These are phyloP conservation scores for Paragorgia papillata DNA, from an alignment of 92 coral and sea anemone genomes.

Conservation along the genomic window DNA sequence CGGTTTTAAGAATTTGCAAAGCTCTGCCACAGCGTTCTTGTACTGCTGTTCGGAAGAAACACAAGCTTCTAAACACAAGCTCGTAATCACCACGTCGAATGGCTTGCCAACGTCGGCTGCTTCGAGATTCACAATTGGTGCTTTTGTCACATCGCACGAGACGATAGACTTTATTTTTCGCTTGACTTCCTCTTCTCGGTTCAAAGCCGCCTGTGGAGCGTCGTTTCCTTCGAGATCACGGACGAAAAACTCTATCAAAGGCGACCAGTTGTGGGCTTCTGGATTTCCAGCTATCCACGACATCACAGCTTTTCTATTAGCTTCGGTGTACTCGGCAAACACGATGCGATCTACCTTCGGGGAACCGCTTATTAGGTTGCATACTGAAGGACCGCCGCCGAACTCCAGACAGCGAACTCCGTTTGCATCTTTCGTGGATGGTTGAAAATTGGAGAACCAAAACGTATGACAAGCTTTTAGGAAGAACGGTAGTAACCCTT, in stretches of 20 bases:
- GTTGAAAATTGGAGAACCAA: slow-evolving; percentile 24
- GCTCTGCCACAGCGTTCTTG: slow-evolving; percentile 52
- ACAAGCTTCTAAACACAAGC: slow-evolving; percentile 61
- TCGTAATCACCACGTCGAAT: slow-evolving; percentile 63
- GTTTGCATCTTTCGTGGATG: not conserved
- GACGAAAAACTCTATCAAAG: slow-evolving; percentile 47
- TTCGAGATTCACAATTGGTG: slow-evolving; percentile 18
- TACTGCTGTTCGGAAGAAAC: slow-evolving; percentile 54
- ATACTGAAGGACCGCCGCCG: slow-evolving; percentile 66
- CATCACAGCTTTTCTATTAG: slow-evolving; percentile 55
- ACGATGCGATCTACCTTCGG: slow-evolving; percentile 57
- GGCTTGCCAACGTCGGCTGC: slow-evolving; percentile 12
- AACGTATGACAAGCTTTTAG: slow-evolving; percentile 19
- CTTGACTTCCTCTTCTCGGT: slow-evolving; percentile 52
- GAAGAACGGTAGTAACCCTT: not conserved
- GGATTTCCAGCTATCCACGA: slow-evolving; percentile 46
- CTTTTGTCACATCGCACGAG: slow-evolving; percentile 56
- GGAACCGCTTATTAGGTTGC: slow-evolving; percentile 50
- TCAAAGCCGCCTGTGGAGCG: slow-evolving; percentile 10
- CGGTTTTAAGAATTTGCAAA: slow-evolving; percentile 51
- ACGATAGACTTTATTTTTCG: slow-evolving; percentile 51
- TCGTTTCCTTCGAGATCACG: slow-evolving; percentile 35
- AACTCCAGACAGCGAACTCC: slow-evolving; percentile 47
- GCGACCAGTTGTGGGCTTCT: slow-evolving; percentile 52
- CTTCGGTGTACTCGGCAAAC: slow-evolving; percentile 61